Conservation (phyloP, 2,113 vertebrate genomes). For the Catharus minimus region DNA sequence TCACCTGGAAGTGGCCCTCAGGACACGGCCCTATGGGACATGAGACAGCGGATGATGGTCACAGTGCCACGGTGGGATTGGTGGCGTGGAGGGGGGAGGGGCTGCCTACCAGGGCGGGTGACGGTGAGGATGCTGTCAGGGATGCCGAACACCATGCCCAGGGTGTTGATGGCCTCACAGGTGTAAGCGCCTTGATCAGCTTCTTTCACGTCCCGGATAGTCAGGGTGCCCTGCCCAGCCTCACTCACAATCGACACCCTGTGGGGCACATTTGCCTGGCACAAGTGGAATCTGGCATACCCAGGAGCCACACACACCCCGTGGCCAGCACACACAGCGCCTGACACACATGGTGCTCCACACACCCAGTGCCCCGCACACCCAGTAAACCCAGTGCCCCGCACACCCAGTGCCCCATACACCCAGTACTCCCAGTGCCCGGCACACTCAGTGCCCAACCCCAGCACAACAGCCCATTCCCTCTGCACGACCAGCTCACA, state of each 20-base stretch:
- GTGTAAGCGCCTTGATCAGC: constrained; percentile 94
- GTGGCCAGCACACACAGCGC: neutral
- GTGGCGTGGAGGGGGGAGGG: accelerated
- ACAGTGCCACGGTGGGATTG: accelerated
- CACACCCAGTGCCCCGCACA: accelerated
- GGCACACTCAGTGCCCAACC: accelerated
- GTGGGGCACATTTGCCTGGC: accelerated
- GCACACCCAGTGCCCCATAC: neutral
- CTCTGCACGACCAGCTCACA: accelerated
- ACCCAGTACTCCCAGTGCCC: neutral
- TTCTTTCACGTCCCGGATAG: constrained; percentile 89
- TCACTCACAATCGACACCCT: constrained; percentile 88
- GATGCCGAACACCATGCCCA: constrained; percentile 94
- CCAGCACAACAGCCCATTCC: neutral
- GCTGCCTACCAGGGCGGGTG: constrained; percentile 57
- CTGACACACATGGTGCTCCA: neutral
- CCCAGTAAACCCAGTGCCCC: too few species aligned
- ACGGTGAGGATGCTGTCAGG: constrained; percentile 91
- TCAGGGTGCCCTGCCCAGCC: constrained; percentile 86
- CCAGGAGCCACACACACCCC: accelerated
- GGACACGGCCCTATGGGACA: constrained; percentile 79
- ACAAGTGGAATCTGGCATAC: accelerated
- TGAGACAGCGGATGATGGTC: accelerated
- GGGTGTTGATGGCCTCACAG: constrained; percentile 95
- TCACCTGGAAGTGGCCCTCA: constrained; percentile 83